These are phyloP conservation scores for Cyphomyrus discorhynchus DNA, from an alignment of 2,113 vertebrate genomes.

Conservation along the genomic window DNA sequence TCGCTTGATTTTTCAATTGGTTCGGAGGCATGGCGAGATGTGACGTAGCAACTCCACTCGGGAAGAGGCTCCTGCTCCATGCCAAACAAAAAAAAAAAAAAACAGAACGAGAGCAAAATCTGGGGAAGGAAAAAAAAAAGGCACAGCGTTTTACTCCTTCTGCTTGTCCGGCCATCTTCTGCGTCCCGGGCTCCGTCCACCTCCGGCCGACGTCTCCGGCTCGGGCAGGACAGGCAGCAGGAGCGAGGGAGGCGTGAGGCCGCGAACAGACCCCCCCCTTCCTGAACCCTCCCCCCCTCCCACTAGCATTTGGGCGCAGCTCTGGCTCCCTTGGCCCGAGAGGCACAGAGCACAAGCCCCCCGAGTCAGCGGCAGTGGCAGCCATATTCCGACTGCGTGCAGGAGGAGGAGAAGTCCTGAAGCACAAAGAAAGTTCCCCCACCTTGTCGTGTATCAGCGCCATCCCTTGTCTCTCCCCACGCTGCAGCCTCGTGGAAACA, in stretches of 20 bases:
- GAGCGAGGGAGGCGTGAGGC: not conserved
- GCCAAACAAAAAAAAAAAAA: slow-evolving; percentile 42
- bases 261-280: not conserved
- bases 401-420: not conserved
- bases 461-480: slow-evolving; percentile 40
- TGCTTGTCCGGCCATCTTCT: not conserved
- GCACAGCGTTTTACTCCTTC: not conserved
- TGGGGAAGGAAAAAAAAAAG: slow-evolving; percentile 9
- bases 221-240: not conserved
- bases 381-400: slow-evolving; percentile 43
- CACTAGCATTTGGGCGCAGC: not conserved
- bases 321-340: not conserved
- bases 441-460: slow-evolving; percentile 62
- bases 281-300: not conserved
- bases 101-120: not conserved
- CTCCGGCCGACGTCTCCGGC: not conserved
- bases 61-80: slow-evolving; percentile 54
- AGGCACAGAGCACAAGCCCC: not conserved
- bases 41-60: slow-evolving; percentile 77
- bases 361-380: slow-evolving; percentile 15
- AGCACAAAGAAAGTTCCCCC: slow-evolving; percentile 60
- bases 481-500: not conserved
- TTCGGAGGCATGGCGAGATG: slow-evolving; percentile 83
- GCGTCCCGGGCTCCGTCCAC: not conserved
- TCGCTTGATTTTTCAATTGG: slow-evolving; percentile 72